phyloP scores from a whole-genome alignment of 1,140 invertebrate genomes.

The Drosophila mauritiana region DNA sequence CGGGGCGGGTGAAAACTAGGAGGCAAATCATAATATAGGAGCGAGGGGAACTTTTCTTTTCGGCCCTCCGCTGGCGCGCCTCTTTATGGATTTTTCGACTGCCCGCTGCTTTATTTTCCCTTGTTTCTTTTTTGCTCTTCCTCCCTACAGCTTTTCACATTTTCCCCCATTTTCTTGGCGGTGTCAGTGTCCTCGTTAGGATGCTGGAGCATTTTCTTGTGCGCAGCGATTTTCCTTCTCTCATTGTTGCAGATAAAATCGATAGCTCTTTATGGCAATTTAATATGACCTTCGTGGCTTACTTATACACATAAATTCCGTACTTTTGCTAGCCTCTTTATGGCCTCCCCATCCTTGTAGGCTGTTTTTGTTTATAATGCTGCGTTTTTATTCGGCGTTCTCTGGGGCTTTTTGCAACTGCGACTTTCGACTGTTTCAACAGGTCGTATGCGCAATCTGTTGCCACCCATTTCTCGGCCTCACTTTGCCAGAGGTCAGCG shows the following conservation, averaged over 20 bases:
- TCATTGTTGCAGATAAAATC: slow-evolving; percentile 84
- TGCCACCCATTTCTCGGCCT: slow-evolving; percentile 24
- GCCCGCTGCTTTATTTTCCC: slow-evolving; percentile 45
- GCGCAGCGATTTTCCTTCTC: slow-evolving; percentile 73
- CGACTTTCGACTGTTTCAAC: slow-evolving; percentile 59
- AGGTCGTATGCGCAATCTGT: slow-evolving; percentile 63
- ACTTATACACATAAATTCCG: slow-evolving; percentile 65
- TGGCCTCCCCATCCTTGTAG: slow-evolving; percentile 51
- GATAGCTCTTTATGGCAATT: slow-evolving; percentile 84
- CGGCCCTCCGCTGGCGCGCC: slow-evolving; percentile 43
- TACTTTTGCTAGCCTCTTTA: slow-evolving; percentile 58
- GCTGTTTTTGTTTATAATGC: slow-evolving; percentile 61
- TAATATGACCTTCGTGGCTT: slow-evolving; percentile 84
- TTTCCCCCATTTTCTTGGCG: slow-evolving; percentile 26
- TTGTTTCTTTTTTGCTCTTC: slow-evolving; percentile 17
- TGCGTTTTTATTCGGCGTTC: slow-evolving; percentile 54
- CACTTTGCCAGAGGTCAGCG: slow-evolving; percentile 35
- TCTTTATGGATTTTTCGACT: slow-evolving; percentile 76
- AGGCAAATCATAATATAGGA: slow-evolving; percentile 1
- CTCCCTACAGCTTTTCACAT: neutral
- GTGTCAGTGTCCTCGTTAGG: slow-evolving; percentile 84
- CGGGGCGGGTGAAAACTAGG: neutral
- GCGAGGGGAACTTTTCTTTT: slow-evolving; percentile 44
- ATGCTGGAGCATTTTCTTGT: slow-evolving; percentile 70
- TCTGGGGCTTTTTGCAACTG: slow-evolving; percentile 30